Conservation (phyloP, 1,140 invertebrate species). For the Bombus confusus region DNA sequence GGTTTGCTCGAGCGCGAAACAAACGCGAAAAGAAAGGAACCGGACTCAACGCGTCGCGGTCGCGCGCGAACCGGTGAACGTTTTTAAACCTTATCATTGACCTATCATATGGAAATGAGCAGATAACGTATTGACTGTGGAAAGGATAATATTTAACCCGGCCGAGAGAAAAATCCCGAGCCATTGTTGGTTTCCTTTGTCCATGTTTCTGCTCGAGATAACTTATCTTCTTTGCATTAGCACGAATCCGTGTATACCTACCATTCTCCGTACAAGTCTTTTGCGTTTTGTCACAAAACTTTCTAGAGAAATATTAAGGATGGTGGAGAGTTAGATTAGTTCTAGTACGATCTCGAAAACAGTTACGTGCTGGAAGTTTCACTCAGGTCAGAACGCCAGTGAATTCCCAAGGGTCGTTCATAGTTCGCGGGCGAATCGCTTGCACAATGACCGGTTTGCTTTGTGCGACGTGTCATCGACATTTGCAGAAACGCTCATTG, state of each 20-base stretch:
- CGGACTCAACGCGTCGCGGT: constrained; percentile 25
- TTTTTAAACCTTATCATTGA: constrained; percentile 57
- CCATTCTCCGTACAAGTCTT: no score
- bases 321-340: background rate
- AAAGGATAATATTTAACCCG: constrained; percentile 52
- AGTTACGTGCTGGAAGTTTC: background rate
- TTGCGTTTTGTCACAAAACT: background rate
- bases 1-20: constrained; percentile 58
- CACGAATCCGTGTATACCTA: background rate
- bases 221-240: constrained; percentile 21
- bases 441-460: constrained; percentile 48
- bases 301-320: background rate
- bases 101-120: constrained; percentile 54
- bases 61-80: constrained; percentile 25
- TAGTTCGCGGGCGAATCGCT: constrained; percentile 44
- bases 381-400: background rate
- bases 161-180: background rate
- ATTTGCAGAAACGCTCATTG: constrained; percentile 62
- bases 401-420: constrained; percentile 43
- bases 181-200: constrained; percentile 50
- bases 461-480: constrained; percentile 61
- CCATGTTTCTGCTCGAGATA: constrained; percentile 29
- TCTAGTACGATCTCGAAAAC: background rate
- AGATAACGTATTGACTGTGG: constrained; percentile 46
- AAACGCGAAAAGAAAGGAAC: constrained; percentile 59